Evolutionary conservation across 2,113 vertebrate species (phyloP).

Genomic region (Chauna torquata): DNA sequence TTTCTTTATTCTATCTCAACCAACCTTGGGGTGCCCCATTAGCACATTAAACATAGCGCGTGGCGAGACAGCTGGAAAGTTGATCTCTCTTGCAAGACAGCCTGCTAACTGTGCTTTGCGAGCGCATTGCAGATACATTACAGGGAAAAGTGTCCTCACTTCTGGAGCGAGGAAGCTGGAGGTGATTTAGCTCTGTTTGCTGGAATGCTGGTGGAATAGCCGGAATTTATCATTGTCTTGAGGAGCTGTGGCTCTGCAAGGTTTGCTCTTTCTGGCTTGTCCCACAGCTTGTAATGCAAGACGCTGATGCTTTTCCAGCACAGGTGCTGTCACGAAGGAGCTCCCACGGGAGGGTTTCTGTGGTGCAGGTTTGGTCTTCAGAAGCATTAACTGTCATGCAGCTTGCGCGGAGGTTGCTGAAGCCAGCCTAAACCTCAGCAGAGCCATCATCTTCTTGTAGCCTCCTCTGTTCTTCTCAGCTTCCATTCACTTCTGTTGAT

Average conservation of each 20-base stretch:
- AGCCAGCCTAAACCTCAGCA: no score
- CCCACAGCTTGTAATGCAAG: background rate
- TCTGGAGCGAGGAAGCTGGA: background rate
- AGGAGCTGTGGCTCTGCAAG: background rate
- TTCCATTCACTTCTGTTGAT: accelerated
- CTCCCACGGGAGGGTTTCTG: background rate
- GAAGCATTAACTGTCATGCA: accelerated
- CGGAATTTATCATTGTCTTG: background rate
- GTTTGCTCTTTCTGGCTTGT: background rate
- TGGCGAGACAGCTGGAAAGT: background rate
- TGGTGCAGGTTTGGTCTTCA: background rate
- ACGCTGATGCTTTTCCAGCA: background rate
- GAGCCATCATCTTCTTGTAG: background rate
- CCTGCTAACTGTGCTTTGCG: background rate
- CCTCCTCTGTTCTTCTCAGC: no score
- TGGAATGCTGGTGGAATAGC: background rate
- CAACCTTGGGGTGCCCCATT: constrained; percentile 44
- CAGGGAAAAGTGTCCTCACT: background rate
- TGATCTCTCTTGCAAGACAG: background rate
- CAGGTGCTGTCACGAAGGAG: background rate
- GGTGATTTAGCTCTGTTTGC: background rate
- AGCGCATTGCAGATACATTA: accelerated
- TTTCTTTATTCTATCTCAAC: background rate
- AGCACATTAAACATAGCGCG: accelerated
- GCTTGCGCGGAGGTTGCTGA: background rate